Evolutionary conservation across 2,888 invertebrate species (phyloP).

Genomic region (Cyclophora albipunctata): DNA sequence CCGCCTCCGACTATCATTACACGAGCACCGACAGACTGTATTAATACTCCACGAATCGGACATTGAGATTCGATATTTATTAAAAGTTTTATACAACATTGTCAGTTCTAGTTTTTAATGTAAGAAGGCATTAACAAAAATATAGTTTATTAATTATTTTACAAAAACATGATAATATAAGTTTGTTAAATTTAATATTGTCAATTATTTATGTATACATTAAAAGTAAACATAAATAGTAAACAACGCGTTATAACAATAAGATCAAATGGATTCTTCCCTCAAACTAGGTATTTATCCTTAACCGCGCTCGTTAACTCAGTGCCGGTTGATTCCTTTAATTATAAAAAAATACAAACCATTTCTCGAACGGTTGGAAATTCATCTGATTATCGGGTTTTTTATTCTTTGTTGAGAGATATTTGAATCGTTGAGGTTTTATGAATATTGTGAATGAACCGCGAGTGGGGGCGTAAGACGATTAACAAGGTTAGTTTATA

Average conservation of each 20-base stretch:
- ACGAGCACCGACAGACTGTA: not conserved
- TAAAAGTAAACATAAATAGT: too few relatives aligned
- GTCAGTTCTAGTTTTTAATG: too few relatives aligned
- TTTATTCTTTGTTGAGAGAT: too few relatives aligned
- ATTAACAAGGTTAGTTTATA: constrained; percentile 46
- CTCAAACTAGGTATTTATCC: constrained; percentile 6
- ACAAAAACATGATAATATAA: too few relatives aligned
- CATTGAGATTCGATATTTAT: too few relatives aligned
- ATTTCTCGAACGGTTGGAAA: constrained; percentile 2
- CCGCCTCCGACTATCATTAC: constrained; percentile 25
- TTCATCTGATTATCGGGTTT: too few relatives aligned
- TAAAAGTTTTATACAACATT: too few relatives aligned
- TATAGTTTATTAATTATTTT: not conserved
- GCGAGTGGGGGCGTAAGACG: constrained; percentile 31
- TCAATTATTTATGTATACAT: too few relatives aligned
- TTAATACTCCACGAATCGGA: too few relatives aligned
- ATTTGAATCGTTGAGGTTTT: constrained; percentile 1
- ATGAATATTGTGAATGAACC: constrained; percentile 25
- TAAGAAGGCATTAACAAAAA: not conserved
- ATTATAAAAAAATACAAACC: constrained; percentile 12
- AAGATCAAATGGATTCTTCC: too few relatives aligned
- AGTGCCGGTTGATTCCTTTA: constrained; percentile 11
- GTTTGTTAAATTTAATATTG: too few relatives aligned
- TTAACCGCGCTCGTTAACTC: constrained; percentile 13
- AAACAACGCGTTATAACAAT: too few relatives aligned